Evolutionary conservation across 2,888 invertebrate species (phyloP), one percentile per base, ranked within the genome.

Genomic region (Nemoura dubitans): DNA sequence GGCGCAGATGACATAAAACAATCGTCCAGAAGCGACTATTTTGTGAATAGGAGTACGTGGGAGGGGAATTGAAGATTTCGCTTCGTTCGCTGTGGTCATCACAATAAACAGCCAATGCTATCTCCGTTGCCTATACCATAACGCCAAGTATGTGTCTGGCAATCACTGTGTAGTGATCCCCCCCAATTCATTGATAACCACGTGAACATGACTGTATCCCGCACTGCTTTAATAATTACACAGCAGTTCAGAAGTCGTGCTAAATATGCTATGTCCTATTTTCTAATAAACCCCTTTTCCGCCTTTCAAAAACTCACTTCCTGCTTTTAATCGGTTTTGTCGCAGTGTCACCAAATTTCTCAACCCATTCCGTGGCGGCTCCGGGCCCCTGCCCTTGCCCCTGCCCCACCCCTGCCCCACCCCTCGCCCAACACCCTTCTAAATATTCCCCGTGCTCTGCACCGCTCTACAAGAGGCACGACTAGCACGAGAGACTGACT

Each of bases 201-300:
- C 59, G 59, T 59, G 59, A 59, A 10, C 3, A 59, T 59, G 59
- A 59, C 36, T 6, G 3, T 10, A 21, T 10, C 59, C 59, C 21
- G 59, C 59, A 59, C 14, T 10, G 59, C 59, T 59, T n/a, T 59
- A 59, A 59, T 59, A 59, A 59, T 59, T 59, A 59, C 14, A 59
- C 21, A n/a, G n/a, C 59, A 59, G 59, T 59, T 59, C 59, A 59
- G 59, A 59, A 59, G 59, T 59, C 59, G 14, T 59, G 59, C 59
- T 59, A 59, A 59, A 59, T 7, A 59, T 59, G 59, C 59, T 59
- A 59, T 81, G 81, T 28, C 5, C 81, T 28, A n/a, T 81, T 81
- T 81, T 29, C 14, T 81, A n/a, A n/a, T 81, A 81, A 81, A 81
- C 28, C 81, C 30, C 81, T 81, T 81, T 81, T 81, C 28, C 81